Conservation (phyloP, 2,113 vertebrate genomes). For the Pedetes capensis region DNA sequence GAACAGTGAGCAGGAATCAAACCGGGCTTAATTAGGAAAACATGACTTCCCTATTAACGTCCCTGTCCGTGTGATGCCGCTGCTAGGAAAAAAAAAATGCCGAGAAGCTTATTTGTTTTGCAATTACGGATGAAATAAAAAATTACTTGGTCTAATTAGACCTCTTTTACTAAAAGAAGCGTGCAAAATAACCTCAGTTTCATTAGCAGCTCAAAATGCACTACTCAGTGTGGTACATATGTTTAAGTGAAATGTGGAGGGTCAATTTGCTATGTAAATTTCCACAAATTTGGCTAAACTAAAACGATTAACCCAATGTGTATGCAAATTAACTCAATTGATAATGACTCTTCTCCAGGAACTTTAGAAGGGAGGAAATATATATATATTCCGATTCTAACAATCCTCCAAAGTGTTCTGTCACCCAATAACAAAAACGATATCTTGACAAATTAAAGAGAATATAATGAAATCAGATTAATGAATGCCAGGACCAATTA, state of each 20-base stretch:
- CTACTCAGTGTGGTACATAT: conserved; percentile 68
- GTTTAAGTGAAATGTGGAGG: conserved; percentile 81
- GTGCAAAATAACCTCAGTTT: conserved; percentile 76
- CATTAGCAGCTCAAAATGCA: conserved; percentile 60
- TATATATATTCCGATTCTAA: conserved; percentile 76
- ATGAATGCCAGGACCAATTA: conserved; percentile 87
- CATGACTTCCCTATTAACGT: conserved; percentile 61
- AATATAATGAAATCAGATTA: conserved; percentile 86
- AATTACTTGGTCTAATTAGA: conserved; percentile 81
- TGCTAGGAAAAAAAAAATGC: conserved; percentile 57
- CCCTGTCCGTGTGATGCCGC: conserved; percentile 59
- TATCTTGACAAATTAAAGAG: conserved; percentile 86
- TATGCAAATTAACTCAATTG: conserved; percentile 86
- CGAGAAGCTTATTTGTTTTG: conserved; percentile 79
- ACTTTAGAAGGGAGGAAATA: conserved; percentile 71
- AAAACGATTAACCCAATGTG: conserved; percentile 83
- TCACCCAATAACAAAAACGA: conserved; percentile 77
- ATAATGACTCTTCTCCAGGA: conserved; percentile 80
- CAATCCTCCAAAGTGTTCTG: conserved; percentile 78
- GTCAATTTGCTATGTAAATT: conserved; percentile 87
- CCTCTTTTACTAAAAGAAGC: conserved; percentile 75
- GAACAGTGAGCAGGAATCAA: conserved; percentile 60
- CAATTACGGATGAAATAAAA: conserved; percentile 79
- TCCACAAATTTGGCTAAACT: conserved; percentile 85
- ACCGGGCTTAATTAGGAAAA: conserved; percentile 71